phyloP scores from a whole-genome alignment of 2,888 invertebrate genomes.

The Helobdella robusta region DNA sequence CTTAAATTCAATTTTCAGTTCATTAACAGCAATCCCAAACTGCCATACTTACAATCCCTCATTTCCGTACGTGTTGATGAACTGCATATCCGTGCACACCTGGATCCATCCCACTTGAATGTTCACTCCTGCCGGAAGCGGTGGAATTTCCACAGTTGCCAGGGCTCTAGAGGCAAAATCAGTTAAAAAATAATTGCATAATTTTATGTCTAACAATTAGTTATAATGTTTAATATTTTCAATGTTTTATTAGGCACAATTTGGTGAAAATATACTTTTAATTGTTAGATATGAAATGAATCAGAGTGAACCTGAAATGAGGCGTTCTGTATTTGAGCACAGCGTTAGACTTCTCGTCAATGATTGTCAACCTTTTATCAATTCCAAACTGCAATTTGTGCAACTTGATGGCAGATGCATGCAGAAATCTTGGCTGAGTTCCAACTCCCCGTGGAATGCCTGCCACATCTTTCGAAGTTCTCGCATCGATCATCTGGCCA shows the following conservation, averaged over 20 bases:
- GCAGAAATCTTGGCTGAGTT: slow-evolving; percentile 1
- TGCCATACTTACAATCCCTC: slow-evolving; percentile 46
- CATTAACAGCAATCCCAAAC: no score
- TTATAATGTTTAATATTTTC: background rate
- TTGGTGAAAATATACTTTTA: background rate
- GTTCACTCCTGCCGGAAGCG: slow-evolving; percentile 40
- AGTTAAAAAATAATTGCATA: background rate
- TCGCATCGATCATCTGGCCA: background rate
- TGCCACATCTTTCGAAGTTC: slow-evolving; percentile 3
- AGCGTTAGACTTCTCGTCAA: slow-evolving; percentile 32
- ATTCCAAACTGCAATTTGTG: slow-evolving; percentile 29
- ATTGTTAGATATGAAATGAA: no score
- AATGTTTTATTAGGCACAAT: background rate
- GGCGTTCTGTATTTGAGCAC: slow-evolving; percentile 35
- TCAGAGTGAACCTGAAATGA: slow-evolving; percentile 30
- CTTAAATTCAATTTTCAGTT: no score
- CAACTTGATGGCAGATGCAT: slow-evolving; percentile 27
- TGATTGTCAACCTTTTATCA: slow-evolving; percentile 30
- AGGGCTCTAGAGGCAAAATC: slow-evolving; percentile 38
- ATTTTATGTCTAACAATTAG: background rate
- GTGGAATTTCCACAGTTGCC: slow-evolving; percentile 46
- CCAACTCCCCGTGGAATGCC: background rate
- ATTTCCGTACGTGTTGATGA: slow-evolving; percentile 47
- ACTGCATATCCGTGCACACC: slow-evolving; percentile 48
- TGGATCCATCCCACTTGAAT: slow-evolving; percentile 51